These are phyloP conservation scores for Prionailurus viverrinus DNA, from an alignment of 2,113 vertebrate genomes.

Conservation along the genomic window DNA sequence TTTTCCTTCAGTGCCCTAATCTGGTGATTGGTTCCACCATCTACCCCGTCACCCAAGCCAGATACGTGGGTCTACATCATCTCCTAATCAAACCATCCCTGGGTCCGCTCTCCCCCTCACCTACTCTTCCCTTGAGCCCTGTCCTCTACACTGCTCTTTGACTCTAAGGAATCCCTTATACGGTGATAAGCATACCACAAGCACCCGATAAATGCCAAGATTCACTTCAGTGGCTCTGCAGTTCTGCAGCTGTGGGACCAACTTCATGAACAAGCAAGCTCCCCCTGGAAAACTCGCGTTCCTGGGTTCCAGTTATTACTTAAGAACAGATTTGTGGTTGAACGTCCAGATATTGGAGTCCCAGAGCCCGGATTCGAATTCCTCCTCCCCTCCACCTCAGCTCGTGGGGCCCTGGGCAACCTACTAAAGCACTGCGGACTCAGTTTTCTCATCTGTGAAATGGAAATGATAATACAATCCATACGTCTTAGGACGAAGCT, in stretches of 20 bases:
- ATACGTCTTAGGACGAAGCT: fast-evolving
- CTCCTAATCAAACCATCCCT: no score
- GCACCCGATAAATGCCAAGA: background rate
- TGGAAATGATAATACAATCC: background rate
- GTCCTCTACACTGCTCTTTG: background rate
- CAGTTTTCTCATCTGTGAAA: background rate
- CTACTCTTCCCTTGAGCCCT: background rate
- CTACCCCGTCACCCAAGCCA: background rate
- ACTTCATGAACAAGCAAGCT: background rate
- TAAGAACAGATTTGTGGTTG: background rate
- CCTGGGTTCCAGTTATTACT: background rate
- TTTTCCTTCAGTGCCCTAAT: background rate
- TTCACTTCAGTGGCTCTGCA: background rate
- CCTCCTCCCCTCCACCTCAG: background rate
- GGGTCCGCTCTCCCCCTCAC: no score
- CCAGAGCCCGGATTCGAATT: background rate
- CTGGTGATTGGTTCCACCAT: background rate
- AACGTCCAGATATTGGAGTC: background rate
- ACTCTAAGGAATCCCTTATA: background rate
- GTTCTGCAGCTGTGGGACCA: background rate
- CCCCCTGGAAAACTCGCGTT: background rate
- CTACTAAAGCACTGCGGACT: background rate
- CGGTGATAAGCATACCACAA: background rate
- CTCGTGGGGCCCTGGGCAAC: fast-evolving
- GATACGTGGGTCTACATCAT: fast-evolving